Base-by-base conservation (phyloP, 2,888 invertebrate species). In the Dasysyrphus tricinctus region DNA sequence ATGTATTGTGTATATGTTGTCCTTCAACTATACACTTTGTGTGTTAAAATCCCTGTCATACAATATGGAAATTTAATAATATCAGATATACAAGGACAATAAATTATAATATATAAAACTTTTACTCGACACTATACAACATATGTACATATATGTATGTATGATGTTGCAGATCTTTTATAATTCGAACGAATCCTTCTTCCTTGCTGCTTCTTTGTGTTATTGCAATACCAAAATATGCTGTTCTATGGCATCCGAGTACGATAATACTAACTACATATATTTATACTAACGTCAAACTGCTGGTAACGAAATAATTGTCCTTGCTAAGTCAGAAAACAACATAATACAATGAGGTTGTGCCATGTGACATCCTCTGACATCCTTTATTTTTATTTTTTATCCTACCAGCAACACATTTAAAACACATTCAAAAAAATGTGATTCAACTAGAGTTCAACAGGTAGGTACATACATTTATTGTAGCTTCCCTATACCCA, bases 21-120 rank as follows among this genome's bases (percentile, higher is more conserved):
- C 84, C 63, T 57, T 73, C 72, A 57, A 59, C 76, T 61, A 24
- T 24, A 47, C 54, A 69, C 34, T 59, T 73, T 54, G 12, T 72
- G 44, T 70, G 54, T 69, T 73, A 49, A 73, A 77, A 85, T 73
- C 61, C 73, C 39, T 69, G 59, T 80, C 54, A 73, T 80, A 80
- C 73, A 74, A 77, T 81, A 80, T 85, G 80, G 80, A 80, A 77
- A 81, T 85, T 85, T 85, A 77, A 85, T 85, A 85, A 74, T 47
- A 74, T 56, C 80, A 84, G 61, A 47, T 59, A 80, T 37, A 69
- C 73, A 49, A 74, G 54, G 61, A 73, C 77, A 47, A 80, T 69
- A 69, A 80, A 73, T 85, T 80, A 80, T 57, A 70, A 11, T 39
- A 39, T 32, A n/a, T 29, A 47, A 69, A 77, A 59, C 37, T 57